phyloP scores from a whole-genome alignment of 2,888 invertebrate species.

The Harpalus rufipes region DNA sequence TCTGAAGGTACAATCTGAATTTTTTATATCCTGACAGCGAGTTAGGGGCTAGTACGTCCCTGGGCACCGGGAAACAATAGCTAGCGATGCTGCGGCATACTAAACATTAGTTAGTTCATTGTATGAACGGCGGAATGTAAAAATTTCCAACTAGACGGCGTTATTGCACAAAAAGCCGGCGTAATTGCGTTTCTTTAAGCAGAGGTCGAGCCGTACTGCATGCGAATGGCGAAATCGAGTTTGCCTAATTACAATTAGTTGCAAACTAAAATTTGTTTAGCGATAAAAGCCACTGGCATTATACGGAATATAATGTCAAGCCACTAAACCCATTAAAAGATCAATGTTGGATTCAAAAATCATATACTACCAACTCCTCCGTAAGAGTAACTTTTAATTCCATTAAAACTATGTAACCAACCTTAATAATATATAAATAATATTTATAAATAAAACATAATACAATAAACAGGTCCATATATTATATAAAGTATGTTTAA shows the following conservation, averaged over 20 bases:
- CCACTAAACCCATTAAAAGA: neutral
- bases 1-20: neutral
- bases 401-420: too few relatives aligned
- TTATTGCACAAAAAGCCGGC: slow-evolving; percentile 61
- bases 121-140: slow-evolving; percentile 53
- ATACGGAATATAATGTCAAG: slow-evolving; percentile 7
- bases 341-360: neutral
- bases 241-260: slow-evolving; percentile 62
- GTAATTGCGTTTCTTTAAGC: slow-evolving; percentile 64
- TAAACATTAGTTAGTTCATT: slow-evolving; percentile 63
- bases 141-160: slow-evolving; percentile 55
- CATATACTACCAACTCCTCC: too few relatives aligned
- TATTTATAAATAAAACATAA: too few relatives aligned
- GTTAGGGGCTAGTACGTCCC: neutral
- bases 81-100: slow-evolving; percentile 55
- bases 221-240: slow-evolving; percentile 59
- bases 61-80: slow-evolving; percentile 37
- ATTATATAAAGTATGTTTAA: too few relatives aligned
- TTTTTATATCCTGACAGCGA: slow-evolving; percentile 5
- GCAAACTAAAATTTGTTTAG: slow-evolving; percentile 59
- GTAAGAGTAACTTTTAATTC: too few relatives aligned
- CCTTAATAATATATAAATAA: too few relatives aligned
- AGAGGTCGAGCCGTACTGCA: slow-evolving; percentile 37
- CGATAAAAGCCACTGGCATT: slow-evolving; percentile 46
- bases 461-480: too few relatives aligned